These are phyloP conservation scores for Apus apus DNA, from an alignment of 2,113 vertebrate species.

Conservation along the genomic window DNA sequence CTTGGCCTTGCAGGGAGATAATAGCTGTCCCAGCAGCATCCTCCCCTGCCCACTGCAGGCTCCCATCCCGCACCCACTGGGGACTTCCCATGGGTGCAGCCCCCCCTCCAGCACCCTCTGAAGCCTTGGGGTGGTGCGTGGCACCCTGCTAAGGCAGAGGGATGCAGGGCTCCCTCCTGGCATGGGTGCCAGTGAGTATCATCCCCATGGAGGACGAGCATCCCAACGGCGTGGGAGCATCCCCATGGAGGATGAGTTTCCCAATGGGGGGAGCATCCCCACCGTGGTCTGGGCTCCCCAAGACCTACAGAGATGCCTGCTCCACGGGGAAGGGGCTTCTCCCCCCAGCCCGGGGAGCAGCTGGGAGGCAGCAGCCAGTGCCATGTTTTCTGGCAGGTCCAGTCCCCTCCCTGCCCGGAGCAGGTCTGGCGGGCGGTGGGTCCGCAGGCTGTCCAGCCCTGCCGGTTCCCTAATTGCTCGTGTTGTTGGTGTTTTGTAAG, in stretches of 20 bases:
- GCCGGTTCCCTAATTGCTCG: slow-evolving; percentile 56
- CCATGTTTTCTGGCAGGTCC: not conserved
- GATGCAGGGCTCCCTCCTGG: not conserved
- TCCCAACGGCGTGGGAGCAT: not conserved
- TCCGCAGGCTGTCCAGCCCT: not conserved
- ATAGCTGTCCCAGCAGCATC: not conserved
- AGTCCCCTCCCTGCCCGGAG: slow-evolving; percentile 2
- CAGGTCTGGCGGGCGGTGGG: slow-evolving; percentile 6
- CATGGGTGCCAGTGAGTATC: not conserved
- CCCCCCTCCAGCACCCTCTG: not conserved
- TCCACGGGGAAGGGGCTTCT: not conserved
- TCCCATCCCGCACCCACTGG: accelerated
- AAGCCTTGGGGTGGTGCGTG: not conserved
- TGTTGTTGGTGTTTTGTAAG: slow-evolving; percentile 56
- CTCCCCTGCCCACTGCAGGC: not conserved
- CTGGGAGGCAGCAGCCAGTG: not conserved
- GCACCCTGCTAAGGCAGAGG: not conserved
- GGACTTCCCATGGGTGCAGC: not conserved
- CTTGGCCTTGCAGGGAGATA: not conserved
- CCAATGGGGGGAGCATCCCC: not conserved
- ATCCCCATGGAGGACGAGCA: not conserved
- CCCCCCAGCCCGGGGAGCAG: not conserved
- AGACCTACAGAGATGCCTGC: not conserved
- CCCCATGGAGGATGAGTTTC: not conserved
- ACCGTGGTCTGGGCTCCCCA: not conserved